Conservation (phyloP, 37 sponge, comb jelly and placozoan genomes). For the Ianthella basta region DNA sequence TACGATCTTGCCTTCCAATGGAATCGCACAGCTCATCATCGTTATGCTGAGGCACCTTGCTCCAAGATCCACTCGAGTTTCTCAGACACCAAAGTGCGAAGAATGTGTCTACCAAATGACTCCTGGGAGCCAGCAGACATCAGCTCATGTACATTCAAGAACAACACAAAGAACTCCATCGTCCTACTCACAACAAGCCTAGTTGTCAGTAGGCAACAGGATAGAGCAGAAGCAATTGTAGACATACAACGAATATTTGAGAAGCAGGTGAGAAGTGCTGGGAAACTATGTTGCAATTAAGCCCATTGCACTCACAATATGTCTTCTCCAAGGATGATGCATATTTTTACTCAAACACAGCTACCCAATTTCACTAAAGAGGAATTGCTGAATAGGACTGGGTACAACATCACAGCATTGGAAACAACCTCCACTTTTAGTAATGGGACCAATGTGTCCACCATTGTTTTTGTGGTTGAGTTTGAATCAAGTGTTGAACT, state of each 20-base stretch:
- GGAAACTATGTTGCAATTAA: too few species aligned
- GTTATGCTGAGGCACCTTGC: not conserved
- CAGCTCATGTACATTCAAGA: conserved; percentile 13
- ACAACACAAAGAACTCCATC: not conserved
- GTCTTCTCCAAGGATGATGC: too few species aligned
- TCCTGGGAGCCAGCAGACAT: conserved; percentile 9
- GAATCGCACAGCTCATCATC: not conserved
- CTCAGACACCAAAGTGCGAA: not conserved
- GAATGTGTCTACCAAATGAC: not conserved
- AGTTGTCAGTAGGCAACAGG: not conserved
- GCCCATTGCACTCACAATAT: not conserved
- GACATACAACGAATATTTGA: not conserved
- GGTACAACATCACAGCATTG: not conserved
- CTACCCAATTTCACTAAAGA: too few species aligned
- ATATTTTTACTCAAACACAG: too few species aligned
- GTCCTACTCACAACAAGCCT: not conserved
- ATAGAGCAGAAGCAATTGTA: not conserved
- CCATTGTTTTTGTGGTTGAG: conserved; percentile 9
- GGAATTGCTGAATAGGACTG: too few species aligned
- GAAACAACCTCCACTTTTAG: not conserved
- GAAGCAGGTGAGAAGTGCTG: too few species aligned
- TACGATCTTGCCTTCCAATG: conserved; percentile 16
- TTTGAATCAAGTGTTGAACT: not conserved
- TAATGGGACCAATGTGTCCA: not conserved
- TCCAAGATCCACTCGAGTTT: not conserved